Evolutionary conservation across 2,113 vertebrate genomes (phyloP).

Genomic region (Carassius carassius): DNA sequence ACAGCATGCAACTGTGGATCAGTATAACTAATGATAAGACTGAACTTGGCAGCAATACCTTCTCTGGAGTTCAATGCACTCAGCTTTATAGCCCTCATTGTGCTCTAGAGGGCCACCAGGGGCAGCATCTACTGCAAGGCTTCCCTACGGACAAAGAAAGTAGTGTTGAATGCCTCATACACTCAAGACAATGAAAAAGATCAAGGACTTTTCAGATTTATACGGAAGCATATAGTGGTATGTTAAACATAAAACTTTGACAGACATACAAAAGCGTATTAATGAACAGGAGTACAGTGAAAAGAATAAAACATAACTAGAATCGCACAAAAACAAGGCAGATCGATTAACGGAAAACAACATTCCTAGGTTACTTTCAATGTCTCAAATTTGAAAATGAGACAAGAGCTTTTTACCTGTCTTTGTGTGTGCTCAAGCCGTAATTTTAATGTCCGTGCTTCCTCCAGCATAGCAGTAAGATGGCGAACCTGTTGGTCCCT

Average conservation of each 20-base stretch:
- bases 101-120: conserved; percentile 88
- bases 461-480: conserved; percentile 75
- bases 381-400: not conserved
- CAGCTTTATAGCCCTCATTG: conserved; percentile 69
- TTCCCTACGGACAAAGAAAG: conserved; percentile 67
- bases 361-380: not conserved
- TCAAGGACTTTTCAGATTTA: not conserved
- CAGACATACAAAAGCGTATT: not conserved
- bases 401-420: conserved; percentile 36
- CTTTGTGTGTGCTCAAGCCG: conserved; percentile 55
- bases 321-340: not conserved
- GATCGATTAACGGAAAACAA: not conserved
- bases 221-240: not conserved
- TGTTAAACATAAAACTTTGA: not conserved
- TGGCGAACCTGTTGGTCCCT: conserved; percentile 83
- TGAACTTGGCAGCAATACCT: conserved; percentile 71
- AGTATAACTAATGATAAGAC: not conserved
- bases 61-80: conserved; percentile 80
- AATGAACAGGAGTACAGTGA: not conserved
- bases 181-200: not conserved
- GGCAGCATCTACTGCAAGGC: conserved; percentile 76
- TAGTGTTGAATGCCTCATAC: not conserved
- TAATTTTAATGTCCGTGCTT: conserved; percentile 65
- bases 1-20: not conserved
- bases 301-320: not conserved